Evolutionary conservation across 2,888 invertebrate genomes (phyloP).

Genomic region (Pachymerium ferrugineum): DNA sequence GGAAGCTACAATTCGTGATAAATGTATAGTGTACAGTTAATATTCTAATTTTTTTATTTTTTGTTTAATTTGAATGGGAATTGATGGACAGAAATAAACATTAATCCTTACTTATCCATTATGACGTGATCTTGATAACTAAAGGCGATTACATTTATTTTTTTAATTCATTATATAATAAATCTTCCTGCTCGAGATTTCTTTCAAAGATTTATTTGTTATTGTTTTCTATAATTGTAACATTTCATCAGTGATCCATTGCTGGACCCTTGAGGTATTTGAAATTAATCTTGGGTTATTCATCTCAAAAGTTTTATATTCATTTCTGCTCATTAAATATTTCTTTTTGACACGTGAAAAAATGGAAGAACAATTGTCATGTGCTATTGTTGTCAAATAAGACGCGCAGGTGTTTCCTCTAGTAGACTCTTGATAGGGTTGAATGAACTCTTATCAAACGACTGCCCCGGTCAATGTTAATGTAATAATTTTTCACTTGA

Average conservation of each 20-base stretch:
- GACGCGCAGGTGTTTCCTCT: slow-evolving; percentile 13
- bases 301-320: not conserved
- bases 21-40: slow-evolving; percentile 12
- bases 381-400: slow-evolving; percentile 13
- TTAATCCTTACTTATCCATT: slow-evolving; percentile 10
- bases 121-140: slow-evolving; percentile 1
- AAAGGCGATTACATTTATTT: not conserved
- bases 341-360: not conserved
- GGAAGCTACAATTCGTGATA: slow-evolving; percentile 6
- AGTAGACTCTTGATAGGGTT: slow-evolving; percentile 3
- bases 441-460: slow-evolving; percentile 21
- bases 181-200: not conserved
- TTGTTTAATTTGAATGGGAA: not conserved
- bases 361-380: not conserved
- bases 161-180: not conserved
- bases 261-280: not conserved
- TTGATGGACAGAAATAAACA: slow-evolving; percentile 20
- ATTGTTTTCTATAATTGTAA: not conserved
- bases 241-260: not conserved
- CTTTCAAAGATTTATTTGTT: not conserved
- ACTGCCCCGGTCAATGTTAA: slow-evolving; percentile 27
- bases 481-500: slow-evolving; percentile 27
- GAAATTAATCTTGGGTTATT: not conserved
- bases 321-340: not conserved
- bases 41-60: slow-evolving; percentile 1